Base-by-base conservation (phyloP, 2,113 vertebrate species). In the Campylomormyrus tamandua region DNA sequence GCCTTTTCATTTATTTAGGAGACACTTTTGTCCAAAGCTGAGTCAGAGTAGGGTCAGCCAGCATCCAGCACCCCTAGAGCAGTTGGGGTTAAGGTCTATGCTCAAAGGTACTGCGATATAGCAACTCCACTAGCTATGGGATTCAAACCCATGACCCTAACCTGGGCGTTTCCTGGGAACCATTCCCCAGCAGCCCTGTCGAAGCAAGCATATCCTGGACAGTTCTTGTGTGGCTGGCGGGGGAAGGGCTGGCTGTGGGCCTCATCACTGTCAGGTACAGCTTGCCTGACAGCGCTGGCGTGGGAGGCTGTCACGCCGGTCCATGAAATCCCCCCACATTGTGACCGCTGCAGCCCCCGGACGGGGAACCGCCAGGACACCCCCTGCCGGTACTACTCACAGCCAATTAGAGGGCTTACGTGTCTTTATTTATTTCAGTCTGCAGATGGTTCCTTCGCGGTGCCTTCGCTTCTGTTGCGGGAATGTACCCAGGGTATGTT, bases 361-460 rank as follows among this genome's bases (percentile, higher is more conserved):
- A 24, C 10, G 48, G 83, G 83, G 46, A 56, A 85, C 46, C 45
- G 46, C 46, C 42, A 85, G 84, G 84, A 86, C 42, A 50, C 19
- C n/a, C 84, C 84, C n/a, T 56, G 50, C 15, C 50, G 15, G 85
- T 19, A 2, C 15, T 9, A 53, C 27, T 87, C n/a, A 27, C 85
- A 56, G 85, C 85, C 49, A 87, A 48, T 87, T 27, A 62, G 89
- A 58, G 66, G 87, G 21, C 39, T 83, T 70, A 88, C 90, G 90
- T 89, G 62, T 90, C 39, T 86, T 48, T 86, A 48, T 83, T 49
- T 52, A 48, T 87, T 53, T 87, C 10, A 87, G 24, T 87, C 48
- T 87, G 27, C 50, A 52, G 85, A 50, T 87, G 49, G 50, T 87
- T 87, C 49, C 53, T 87, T 39, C 31, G 8, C 6, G 7, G 27